Base-by-base conservation (phyloP, 2,113 vertebrate species). In the Zingel zingel region DNA sequence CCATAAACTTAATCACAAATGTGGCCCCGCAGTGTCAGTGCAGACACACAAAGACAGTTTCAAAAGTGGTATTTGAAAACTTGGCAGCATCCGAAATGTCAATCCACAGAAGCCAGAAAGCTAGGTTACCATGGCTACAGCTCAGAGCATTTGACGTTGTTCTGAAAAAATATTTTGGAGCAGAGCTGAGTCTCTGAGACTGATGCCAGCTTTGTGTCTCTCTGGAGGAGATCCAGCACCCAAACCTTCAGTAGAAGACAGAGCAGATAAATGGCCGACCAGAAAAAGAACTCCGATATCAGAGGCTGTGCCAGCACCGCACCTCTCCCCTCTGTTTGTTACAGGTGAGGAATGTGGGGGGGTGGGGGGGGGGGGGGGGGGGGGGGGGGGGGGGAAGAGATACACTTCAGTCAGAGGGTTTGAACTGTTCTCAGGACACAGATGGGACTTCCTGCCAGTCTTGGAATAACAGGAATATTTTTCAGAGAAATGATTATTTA, bases 371-470 rank as follows among this genome's bases (percentile, higher is more conserved):
- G 47, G 36, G 45, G 25, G 21, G 47, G 36, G 45, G 25, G 21
- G 47, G 36, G 45, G 25, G 21, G 47, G 36, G 45, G 25, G 21
- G 47, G 36, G 45, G 59, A 2, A 2, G 25, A 25, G 19, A 62
- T 5, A 25, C 48, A 7, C 36, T 69, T 83, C 65, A 78, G 64
- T 45, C 39, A 15, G 27, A 82, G 27, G 39, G 10, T 68, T 64
- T 87, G 58, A 81, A 61, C 82, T 7, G 57, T 36, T 79, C 74
- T 87, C 65, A 77, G 82, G 68, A 85, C 83, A 87, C 90, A 93
- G 85, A 92, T 91, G 87, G 89, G 58, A 82, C 85, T 91, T 93
- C 90, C 90, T 89, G 90, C 65, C 9, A 21, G 15, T 76, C 61
- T 81, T 78, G 81, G 82, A 92, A 88, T 82, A 87, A 89, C 64